Percentiles rank a stretch among this genome's conserved stretches.
These are phyloP conservation scores for Sebastes diaconus DNA, from an alignment of 2,797 vertebrate species.

Conservation along the genomic window DNA sequence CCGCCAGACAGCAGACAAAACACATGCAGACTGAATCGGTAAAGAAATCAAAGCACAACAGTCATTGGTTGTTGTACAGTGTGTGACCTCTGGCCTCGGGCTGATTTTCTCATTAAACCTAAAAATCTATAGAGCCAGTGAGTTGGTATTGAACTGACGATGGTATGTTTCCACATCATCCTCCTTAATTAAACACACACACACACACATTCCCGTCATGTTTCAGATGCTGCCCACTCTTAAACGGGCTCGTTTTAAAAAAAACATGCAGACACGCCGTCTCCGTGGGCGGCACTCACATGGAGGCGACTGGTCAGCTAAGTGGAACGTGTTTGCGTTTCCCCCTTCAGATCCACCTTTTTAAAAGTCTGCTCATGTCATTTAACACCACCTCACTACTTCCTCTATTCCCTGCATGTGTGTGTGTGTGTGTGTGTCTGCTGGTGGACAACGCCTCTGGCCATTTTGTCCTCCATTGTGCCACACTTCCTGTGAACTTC, in stretches of 20 bases:
- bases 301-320: conserved; percentile 54
- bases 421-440: conserved; percentile 9
- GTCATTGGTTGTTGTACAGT: conserved; percentile 45
- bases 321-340: conserved; percentile 67
- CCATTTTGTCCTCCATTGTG: conserved; percentile 78
- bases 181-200: conserved; percentile 47
- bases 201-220: conserved; percentile 62
- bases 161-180: conserved; percentile 30
- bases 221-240: conserved; percentile 49
- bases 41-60: conserved; percentile 28
- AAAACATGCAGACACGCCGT: conserved; percentile 50
- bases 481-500: conserved; percentile 78
- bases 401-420: conserved; percentile 56
- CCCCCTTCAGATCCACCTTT: conserved; percentile 60
- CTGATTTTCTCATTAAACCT: conserved; percentile 55
- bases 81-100: conserved; percentile 51
- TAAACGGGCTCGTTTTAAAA: conserved; percentile 38
- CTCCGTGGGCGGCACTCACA: conserved; percentile 59
- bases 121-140: conserved; percentile 63
- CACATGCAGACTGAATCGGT: conserved; percentile 1
- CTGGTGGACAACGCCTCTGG: conserved; percentile 72
- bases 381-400: conserved; percentile 77
- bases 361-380: conserved; percentile 68
- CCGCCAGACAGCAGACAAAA: not conserved
- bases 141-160: conserved; percentile 54